Percentiles rank a stretch among this genome's conserved stretches.
These are phyloP conservation scores for Heliconius congener DNA, from an alignment of 1,140 invertebrate species.

Conservation along the genomic window DNA sequence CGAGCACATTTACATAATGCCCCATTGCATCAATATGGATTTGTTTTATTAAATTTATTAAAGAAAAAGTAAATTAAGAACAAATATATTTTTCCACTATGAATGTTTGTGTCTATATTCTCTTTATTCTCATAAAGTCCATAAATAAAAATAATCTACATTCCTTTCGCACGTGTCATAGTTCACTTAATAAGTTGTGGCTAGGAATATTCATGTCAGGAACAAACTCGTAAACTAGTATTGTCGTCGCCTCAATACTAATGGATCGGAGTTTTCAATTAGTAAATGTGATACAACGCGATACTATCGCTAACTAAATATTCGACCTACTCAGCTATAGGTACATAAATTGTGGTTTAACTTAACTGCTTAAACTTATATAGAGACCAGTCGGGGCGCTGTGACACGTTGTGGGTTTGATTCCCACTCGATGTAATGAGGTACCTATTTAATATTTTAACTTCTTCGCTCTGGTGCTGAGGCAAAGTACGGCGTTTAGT, in stretches of 20 bases:
- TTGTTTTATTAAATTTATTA: too few species aligned
- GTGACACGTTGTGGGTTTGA: too few species aligned
- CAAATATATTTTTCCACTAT: too few species aligned
- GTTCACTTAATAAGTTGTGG: constrained; percentile 11
- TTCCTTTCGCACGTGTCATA: neutral
- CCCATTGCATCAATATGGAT: too few species aligned
- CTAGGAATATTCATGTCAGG: constrained; percentile 20
- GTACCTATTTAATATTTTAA: too few species aligned
- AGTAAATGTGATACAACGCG: constrained; percentile 28
- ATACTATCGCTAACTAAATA: constrained; percentile 15
- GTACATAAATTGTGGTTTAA: neutral
- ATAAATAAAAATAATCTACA: neutral
- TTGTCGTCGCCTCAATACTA: constrained; percentile 39
- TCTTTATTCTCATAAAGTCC: neutral
- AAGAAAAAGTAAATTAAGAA: too few species aligned
- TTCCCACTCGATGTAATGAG: too few species aligned
- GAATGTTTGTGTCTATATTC: neutral
- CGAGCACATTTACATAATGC: too few species aligned
- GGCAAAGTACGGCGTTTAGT: too few species aligned
- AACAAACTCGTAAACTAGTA: constrained; percentile 34
- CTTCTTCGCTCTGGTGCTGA: too few species aligned
- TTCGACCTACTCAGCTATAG: neutral
- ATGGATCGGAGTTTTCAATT: constrained; percentile 45
- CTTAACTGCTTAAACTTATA: neutral
- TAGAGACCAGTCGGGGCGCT: too few species aligned